These are phyloP conservation scores for Acrobasis consociella DNA, from an alignment of 2,888 invertebrate genomes.

Conservation along the genomic window DNA sequence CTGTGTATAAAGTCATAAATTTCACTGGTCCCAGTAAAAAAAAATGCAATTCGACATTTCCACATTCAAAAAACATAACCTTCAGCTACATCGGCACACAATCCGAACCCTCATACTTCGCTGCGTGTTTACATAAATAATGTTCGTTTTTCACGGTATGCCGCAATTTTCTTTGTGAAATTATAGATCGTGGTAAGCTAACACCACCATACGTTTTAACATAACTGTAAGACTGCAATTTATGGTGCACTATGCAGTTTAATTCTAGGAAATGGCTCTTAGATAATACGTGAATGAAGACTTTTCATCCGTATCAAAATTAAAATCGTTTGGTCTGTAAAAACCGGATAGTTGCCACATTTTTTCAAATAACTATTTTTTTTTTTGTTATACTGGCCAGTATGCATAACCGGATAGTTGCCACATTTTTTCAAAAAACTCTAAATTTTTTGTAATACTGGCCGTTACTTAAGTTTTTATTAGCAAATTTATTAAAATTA, in stretches of 20 bases:
- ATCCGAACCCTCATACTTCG: constrained; percentile 12
- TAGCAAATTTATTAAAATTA: not conserved
- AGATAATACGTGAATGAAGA: constrained; percentile 7
- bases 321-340: no score
- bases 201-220: constrained; percentile 22
- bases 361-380: not conserved
- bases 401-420: no score
- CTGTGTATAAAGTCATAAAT: no score
- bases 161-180: constrained; percentile 21
- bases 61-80: not conserved
- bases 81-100: not conserved
- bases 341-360: no score
- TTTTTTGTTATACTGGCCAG: not conserved
- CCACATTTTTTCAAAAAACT: not conserved
- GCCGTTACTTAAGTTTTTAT: not conserved
- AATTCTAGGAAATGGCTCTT: constrained; percentile 8
- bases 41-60: no score
- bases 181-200: constrained; percentile 18
- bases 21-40: no score
- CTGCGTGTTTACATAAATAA: constrained; percentile 20
- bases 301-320: not conserved
- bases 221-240: constrained; percentile 14
- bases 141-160: constrained; percentile 18
- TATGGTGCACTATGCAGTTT: constrained; percentile 13
- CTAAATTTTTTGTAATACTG: not conserved